Base-by-base conservation (phyloP, 2,113 vertebrate species). In the Orientallactaga bullata region DNA sequence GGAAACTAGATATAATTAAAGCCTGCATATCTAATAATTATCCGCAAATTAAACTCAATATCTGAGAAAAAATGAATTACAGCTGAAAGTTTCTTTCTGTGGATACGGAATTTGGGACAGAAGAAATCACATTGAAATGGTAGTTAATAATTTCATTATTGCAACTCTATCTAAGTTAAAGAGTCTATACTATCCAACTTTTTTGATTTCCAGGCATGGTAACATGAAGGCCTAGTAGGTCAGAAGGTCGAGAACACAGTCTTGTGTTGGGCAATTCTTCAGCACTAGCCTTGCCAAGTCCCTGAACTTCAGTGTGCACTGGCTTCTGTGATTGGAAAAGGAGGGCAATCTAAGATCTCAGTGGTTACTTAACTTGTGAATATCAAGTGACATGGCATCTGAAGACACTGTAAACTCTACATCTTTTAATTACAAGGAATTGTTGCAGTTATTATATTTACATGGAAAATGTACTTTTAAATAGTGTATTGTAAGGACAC, bases 41-140 rank as follows among this genome's bases (percentile, higher is more conserved):
- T 30, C 24, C 17, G 12, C 23, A 63, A 80, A 93, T 79, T 80
- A 95, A 90, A 73, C 7, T 47, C 83, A 76, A n/a, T 66, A 23
- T 79, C 81, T 93, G 35, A 66, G 68, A 47, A 85, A 47, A 85
- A 94, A 93, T 30, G 85, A 92, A 89, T 42, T 78, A 2, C 18
- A 42, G 35, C 61, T 71, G 9, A 16, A 89, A 87, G n/a, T 87
- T 80, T 79, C 28, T 84, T 87, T 51, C 30, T 60, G 66, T 32
- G 5, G 39, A 32, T 55, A 37, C 74, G 28, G 39, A 79, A 92
- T 90, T 32, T 71, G 17, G 30, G 61, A 84, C 12, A 83, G 72
- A 91, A 13, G 0, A 63, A 16, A 74, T 66, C 24, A 30, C 16
- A 82, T 77, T 37, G n/a, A 84, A 68, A 47, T 51, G 2, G 4